phyloP scores from a whole-genome alignment of 2,888 invertebrate genomes.

The Peribatodes rhomboidaria region DNA sequence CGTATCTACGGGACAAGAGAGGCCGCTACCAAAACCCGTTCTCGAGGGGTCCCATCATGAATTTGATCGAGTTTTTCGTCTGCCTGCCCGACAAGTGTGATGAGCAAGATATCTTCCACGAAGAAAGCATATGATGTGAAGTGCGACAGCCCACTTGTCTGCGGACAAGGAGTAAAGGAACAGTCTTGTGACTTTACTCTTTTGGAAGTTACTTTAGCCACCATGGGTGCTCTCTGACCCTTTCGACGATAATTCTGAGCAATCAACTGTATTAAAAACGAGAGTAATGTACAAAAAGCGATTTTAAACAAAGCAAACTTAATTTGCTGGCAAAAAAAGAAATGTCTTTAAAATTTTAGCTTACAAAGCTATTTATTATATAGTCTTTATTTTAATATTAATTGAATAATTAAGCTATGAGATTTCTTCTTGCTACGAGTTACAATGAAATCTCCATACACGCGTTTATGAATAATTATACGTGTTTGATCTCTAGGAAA shows the following conservation, averaged over 20 bases:
- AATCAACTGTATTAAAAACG: background rate
- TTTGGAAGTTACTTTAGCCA: background rate
- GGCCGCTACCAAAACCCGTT: conserved; percentile 97
- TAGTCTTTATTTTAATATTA: no score
- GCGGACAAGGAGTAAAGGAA: conserved; percentile 43
- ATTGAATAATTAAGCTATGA: conserved; percentile 1
- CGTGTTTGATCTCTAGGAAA: conserved; percentile 6
- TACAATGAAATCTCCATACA: conserved; percentile 1
- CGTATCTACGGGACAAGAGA: conserved; percentile 94
- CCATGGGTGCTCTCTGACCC: background rate
- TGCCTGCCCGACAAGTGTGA: conserved; percentile 93
- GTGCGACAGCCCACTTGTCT: conserved; percentile 44
- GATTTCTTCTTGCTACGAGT: no score
- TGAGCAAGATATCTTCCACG: conserved; percentile 90
- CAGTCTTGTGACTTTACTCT: conserved; percentile 44
- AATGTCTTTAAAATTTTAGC: conserved; percentile 1
- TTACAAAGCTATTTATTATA: conserved; percentile 2
- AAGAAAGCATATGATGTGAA: conserved; percentile 86
- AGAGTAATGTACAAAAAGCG: background rate
- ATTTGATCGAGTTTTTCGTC: conserved; percentile 96
- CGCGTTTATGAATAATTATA: conserved; percentile 3
- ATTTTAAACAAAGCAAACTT: background rate
- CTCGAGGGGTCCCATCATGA: conserved; percentile 94
- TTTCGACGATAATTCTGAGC: background rate
- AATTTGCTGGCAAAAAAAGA: background rate